Conservation (phyloP, 2,888 invertebrate species). For the Zygogramma bicolorata region DNA sequence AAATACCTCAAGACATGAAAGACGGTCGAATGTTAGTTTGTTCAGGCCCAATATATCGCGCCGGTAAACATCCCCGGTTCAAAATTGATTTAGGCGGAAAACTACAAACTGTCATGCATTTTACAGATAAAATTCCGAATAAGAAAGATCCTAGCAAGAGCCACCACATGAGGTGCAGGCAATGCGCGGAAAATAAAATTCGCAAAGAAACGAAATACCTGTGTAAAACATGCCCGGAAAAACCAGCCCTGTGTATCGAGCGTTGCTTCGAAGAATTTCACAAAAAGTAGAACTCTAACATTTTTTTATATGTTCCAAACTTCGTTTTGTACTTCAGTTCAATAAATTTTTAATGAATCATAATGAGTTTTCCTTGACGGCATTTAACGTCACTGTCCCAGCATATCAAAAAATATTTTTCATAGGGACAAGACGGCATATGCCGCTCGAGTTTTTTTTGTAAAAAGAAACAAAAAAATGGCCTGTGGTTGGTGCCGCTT, state of each 20-base stretch:
- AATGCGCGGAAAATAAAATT: constrained; percentile 13
- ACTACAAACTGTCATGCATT: constrained; percentile 9
- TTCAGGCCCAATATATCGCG: not conserved
- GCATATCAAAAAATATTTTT: not conserved
- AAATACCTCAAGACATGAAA: constrained; percentile 13
- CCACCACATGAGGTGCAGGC: constrained; percentile 15
- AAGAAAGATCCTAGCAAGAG: constrained; percentile 5
- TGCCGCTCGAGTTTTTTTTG: not conserved
- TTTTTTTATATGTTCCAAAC: not conserved
- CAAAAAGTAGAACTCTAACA: constrained; percentile 13
- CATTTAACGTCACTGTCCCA: not conserved
- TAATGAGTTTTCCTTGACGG: constrained; percentile 5
- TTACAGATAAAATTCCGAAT: constrained; percentile 19
- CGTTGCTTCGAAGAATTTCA: constrained; percentile 21
- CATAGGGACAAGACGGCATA: constrained; percentile 5
- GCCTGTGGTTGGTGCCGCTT: constrained; percentile 7
- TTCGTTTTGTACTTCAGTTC: constrained; percentile 12
- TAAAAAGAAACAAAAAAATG: constrained; percentile 11
- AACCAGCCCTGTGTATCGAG: constrained; percentile 19
- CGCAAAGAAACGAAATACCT: constrained; percentile 16
- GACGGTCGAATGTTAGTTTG: constrained; percentile 5
- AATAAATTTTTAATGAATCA: too few species aligned
- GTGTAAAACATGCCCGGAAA: constrained; percentile 11
- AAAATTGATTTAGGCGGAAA: constrained; percentile 11
- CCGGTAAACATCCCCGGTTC: constrained; percentile 1